phyloP scores from a whole-genome alignment of 2,113 vertebrate species.

The Clinocottus analis region DNA sequence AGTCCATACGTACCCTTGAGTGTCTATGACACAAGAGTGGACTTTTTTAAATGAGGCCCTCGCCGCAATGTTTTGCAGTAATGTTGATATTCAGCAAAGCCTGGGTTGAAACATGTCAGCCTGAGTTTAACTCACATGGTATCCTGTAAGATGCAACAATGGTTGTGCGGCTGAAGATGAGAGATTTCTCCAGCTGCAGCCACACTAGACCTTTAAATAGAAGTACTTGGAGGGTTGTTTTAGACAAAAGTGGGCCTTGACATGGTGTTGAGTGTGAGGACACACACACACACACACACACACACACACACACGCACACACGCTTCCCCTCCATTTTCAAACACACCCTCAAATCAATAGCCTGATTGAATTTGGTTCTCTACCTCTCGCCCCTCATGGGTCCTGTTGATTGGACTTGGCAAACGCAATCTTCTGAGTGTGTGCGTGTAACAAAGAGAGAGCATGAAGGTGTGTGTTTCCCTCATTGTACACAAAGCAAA shows the following conservation, averaged over 20 bases:
- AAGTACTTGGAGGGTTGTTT: conserved; percentile 37
- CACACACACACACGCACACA: conserved; percentile 20
- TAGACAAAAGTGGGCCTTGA: conserved; percentile 47
- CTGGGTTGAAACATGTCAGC: conserved; percentile 45
- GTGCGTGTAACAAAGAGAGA: not conserved
- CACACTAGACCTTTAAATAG: conserved; percentile 55
- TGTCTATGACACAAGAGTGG: conserved; percentile 17
- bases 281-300: conserved; percentile 23
- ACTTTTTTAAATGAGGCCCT: conserved; percentile 51
- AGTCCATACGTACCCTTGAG: conserved; percentile 28
- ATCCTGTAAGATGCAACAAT: conserved; percentile 42
- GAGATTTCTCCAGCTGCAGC: conserved; percentile 47
- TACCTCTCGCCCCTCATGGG: conserved; percentile 25
- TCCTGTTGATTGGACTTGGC: conserved; percentile 55
- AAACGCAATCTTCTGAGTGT: conserved; percentile 27
- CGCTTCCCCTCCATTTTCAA: conserved; percentile 26
- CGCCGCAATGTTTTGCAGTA: conserved; percentile 23
- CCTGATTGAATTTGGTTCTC: conserved; percentile 62
- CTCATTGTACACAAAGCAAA: conserved; percentile 17
- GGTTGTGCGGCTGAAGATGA: conserved; percentile 19
- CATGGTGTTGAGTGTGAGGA: conserved; percentile 34
- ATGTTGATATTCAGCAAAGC: conserved; percentile 53
- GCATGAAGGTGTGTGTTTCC: conserved; percentile 17
- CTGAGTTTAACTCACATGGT: conserved; percentile 46
- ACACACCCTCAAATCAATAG: conserved; percentile 59